phyloP scores from a whole-genome alignment of 2,797 vertebrate species.

The Trachurus trachurus region DNA sequence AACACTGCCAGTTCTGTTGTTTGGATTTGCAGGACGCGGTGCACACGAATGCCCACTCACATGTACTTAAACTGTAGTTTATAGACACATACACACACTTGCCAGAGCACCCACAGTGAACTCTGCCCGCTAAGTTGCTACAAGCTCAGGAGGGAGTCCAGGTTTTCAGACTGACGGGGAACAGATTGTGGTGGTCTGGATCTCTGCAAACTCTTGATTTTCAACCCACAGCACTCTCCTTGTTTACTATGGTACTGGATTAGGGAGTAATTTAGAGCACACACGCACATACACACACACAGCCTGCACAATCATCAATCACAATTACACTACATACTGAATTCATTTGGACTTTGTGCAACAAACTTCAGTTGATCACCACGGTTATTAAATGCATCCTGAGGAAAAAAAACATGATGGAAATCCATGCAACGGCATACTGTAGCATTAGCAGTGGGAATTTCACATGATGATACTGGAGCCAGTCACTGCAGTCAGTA shows the following conservation, averaged over 20 bases:
- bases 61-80: conserved; percentile 42
- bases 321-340: neutral
- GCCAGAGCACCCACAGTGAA: conserved; percentile 57
- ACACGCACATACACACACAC: conserved; percentile 7
- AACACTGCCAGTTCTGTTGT: conserved; percentile 57
- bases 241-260: conserved; percentile 52
- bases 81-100: conserved; percentile 35
- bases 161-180: conserved; percentile 48
- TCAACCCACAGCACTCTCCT: conserved; percentile 30
- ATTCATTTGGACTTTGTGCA: neutral
- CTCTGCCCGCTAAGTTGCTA: conserved; percentile 52
- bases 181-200: conserved; percentile 70
- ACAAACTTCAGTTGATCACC: neutral
- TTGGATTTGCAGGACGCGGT: conserved; percentile 57
- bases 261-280: conserved; percentile 26
- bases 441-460: no score
- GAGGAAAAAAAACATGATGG: neutral
- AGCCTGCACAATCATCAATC: no score
- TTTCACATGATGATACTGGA: neutral
- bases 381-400: neutral
- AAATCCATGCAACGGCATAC: no score
- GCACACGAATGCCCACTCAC: conserved; percentile 54
- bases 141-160: conserved; percentile 44
- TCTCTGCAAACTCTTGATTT: conserved; percentile 48
- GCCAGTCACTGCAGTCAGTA: no score